Evolutionary conservation across 2,888 invertebrate species (phyloP).

Genomic region (Phrixothrix hirtus): DNA sequence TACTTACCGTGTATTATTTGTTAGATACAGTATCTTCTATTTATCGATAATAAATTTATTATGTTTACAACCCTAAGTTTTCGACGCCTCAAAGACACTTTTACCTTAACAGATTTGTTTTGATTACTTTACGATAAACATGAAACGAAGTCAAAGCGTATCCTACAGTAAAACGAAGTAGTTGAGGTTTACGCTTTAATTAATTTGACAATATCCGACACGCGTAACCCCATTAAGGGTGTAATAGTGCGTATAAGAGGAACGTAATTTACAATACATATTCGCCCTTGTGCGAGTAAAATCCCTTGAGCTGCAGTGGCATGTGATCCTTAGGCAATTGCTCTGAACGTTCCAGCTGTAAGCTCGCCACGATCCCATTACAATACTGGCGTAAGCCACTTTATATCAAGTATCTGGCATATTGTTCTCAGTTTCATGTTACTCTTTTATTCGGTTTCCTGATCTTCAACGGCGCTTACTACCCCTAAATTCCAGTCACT

Average conservation of each 20-base stretch:
- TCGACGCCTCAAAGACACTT: too few relatives aligned
- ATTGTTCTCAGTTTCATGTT: conserved; percentile 18
- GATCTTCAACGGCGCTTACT: not conserved
- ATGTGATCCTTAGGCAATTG: conserved; percentile 38
- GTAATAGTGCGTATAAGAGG: conserved; percentile 33
- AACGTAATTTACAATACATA: conserved; percentile 34
- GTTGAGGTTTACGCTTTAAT: conserved; percentile 30
- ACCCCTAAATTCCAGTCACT: not conserved
- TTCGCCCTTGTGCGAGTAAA: conserved; percentile 32
- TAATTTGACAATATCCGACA: conserved; percentile 34
- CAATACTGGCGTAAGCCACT: conserved; percentile 30
- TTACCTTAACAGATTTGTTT: conserved; percentile 10
- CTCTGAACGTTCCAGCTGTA: conserved; percentile 36
- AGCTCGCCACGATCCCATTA: conserved; percentile 38
- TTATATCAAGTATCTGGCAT: conserved; percentile 21
- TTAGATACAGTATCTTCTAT: not conserved
- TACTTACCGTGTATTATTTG: too few relatives aligned
- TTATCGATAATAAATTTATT: not conserved
- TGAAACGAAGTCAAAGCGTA: conserved; percentile 24
- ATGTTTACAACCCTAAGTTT: too few relatives aligned
- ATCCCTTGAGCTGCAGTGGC: conserved; percentile 33
- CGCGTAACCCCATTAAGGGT: conserved; percentile 30
- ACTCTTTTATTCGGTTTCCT: conserved; percentile 1
- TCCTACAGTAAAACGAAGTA: conserved; percentile 24
- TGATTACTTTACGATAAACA: conserved; percentile 24